A percentile compares a stretch with the other conserved stretches of the same genome.
These are phyloP conservation scores for Glyphotaelius pellucidus DNA, from an alignment of 2,888 invertebrate genomes.

Conservation along the genomic window DNA sequence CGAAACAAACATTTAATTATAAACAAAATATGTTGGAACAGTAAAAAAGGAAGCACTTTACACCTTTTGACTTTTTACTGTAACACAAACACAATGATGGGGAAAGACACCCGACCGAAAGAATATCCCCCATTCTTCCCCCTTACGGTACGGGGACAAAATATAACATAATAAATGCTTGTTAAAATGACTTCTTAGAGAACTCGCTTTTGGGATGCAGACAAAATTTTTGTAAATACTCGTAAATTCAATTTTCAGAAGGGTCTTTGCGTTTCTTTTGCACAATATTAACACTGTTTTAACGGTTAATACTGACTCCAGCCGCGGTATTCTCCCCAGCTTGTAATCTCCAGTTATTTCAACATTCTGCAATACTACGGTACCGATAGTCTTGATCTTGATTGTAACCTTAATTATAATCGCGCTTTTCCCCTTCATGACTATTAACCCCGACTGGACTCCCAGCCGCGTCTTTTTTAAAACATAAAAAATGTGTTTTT, in stretches of 20 bases:
- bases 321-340: not conserved
- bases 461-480: too few relatives aligned
- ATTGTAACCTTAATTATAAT: not conserved
- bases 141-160: too few relatives aligned
- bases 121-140: not conserved
- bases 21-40: not conserved
- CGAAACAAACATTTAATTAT: too few relatives aligned
- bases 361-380: not conserved
- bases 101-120: not conserved
- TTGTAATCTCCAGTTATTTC: not conserved
- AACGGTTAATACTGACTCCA: too few relatives aligned
- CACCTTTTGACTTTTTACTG: not conserved
- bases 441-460: too few relatives aligned
- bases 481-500: too few relatives aligned
- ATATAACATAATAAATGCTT: too few relatives aligned
- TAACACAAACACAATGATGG: not conserved
- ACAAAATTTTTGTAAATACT: not conserved
- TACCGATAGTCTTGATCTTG: not conserved
- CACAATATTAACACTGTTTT: too few relatives aligned
- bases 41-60: not conserved
- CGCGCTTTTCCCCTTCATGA: too few relatives aligned
- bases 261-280: too few relatives aligned
- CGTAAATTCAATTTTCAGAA: not conserved
- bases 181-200: too few relatives aligned
- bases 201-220: not conserved